Conservation (phyloP, 2,113 vertebrate genomes). For the Antigone vipio region DNA sequence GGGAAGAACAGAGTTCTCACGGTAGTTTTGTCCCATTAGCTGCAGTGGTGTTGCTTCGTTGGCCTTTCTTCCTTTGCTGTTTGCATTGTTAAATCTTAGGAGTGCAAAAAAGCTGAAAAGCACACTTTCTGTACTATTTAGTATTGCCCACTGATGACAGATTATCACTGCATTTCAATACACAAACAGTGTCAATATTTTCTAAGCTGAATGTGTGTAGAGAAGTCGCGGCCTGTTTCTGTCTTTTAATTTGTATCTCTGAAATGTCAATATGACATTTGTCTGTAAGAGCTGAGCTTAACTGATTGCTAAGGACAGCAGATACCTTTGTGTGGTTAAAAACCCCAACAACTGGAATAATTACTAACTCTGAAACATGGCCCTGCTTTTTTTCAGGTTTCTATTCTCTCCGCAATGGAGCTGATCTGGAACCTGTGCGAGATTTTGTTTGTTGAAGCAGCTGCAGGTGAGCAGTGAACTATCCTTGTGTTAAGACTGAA, state of each 20-base stretch:
- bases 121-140: neutral
- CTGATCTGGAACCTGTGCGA: slow-evolving; percentile 99
- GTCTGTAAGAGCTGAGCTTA: neutral
- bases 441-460: slow-evolving; percentile 94
- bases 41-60: neutral
- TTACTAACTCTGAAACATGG: neutral
- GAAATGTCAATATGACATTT: neutral
- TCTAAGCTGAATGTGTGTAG: neutral
- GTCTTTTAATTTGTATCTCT: neutral
- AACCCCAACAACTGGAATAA: neutral
- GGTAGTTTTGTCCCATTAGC: neutral
- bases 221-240: neutral
- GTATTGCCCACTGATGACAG: neutral
- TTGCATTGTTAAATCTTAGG: neutral
- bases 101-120: neutral
- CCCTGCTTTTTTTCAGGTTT: slow-evolving; percentile 75
- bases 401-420: slow-evolving; percentile 91
- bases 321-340: neutral
- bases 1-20: neutral
- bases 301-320: neutral
- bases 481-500: neutral
- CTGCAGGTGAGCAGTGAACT: slow-evolving; percentile 78
- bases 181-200: neutral
- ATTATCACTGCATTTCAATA: neutral
- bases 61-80: neutral